phyloP scores from a whole-genome alignment of 2,888 invertebrate genomes.

The Rhimphoctona megacephalus region DNA sequence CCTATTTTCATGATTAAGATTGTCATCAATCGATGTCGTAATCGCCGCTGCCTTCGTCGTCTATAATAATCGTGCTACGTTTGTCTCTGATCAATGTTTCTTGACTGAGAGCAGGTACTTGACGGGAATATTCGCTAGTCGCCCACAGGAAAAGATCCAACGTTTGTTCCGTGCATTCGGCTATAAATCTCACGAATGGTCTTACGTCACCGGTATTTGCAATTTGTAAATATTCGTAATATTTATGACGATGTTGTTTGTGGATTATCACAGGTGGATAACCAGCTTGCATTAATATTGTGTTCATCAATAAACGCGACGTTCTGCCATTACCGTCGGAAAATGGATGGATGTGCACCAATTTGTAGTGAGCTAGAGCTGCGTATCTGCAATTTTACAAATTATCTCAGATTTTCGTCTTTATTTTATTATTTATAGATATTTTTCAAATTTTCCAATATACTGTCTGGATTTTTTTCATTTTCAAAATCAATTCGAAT shows the following conservation, averaged over 20 bases:
- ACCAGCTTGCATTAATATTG: constrained; percentile 97
- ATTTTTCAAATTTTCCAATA: not conserved
- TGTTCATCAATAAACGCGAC: constrained; percentile 97
- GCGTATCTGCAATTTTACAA: constrained; percentile 89
- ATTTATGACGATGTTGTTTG: constrained; percentile 93
- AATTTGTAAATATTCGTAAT: constrained; percentile 95
- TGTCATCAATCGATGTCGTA: constrained; percentile 75
- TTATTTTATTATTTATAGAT: too few relatives aligned
- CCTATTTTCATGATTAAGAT: not conserved
- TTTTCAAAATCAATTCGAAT: not conserved
- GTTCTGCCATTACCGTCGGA: constrained; percentile 98
- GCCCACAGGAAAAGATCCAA: constrained; percentile 95
- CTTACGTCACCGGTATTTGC: constrained; percentile 98
- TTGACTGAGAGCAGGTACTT: constrained; percentile 88
- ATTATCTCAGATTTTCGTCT: not conserved
- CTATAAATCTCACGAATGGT: constrained; percentile 98
- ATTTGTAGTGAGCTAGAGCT: constrained; percentile 97
- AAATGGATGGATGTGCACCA: constrained; percentile 99
- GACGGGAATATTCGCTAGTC: constrained; percentile 90
- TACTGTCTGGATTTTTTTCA: not conserved
- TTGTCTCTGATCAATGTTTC: constrained; percentile 75
- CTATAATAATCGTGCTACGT: constrained; percentile 77
- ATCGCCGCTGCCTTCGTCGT: constrained; percentile 75
- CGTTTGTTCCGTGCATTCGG: constrained; percentile 95
- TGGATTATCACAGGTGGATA: constrained; percentile 98